Percentiles rank a stretch among this genome's conserved stretches.
These are phyloP conservation scores for Amyelois transitella DNA, from an alignment of 1,140 invertebrate genomes.

Conservation along the genomic window DNA sequence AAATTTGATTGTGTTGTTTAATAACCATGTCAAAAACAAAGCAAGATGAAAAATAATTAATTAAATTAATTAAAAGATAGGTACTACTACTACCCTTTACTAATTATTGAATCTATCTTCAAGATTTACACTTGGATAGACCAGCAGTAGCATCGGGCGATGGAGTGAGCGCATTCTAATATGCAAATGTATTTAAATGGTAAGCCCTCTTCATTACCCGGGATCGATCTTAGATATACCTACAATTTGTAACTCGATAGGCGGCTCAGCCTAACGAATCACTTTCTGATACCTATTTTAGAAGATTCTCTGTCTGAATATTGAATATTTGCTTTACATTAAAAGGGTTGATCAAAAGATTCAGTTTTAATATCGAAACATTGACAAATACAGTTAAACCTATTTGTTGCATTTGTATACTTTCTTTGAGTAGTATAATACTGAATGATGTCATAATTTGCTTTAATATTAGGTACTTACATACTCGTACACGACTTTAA, in stretches of 20 bases:
- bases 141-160: slow-evolving; percentile 23
- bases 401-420: too few relatives aligned
- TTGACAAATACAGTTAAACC: background rate
- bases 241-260: slow-evolving; percentile 70
- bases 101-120: background rate
- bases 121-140: slow-evolving; percentile 4
- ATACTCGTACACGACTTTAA: too few relatives aligned
- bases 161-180: slow-evolving; percentile 67
- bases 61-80: too few relatives aligned
- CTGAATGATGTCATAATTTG: too few relatives aligned
- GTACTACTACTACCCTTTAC: background rate
- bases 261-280: slow-evolving; percentile 57
- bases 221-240: slow-evolving; percentile 69
- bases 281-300: slow-evolving; percentile 32
- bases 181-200: slow-evolving; percentile 74
- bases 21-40: too few relatives aligned
- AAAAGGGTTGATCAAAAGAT: background rate
- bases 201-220: slow-evolving; percentile 70
- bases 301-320: background rate
- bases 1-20: too few relatives aligned
- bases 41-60: too few relatives aligned
- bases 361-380: background rate
- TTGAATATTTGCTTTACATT: background rate
- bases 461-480: too few relatives aligned
- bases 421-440: too few relatives aligned